Evolutionary conservation across 2,113 vertebrate genomes (phyloP).

Genomic region (Campylorhamphus procurvoides): DNA sequence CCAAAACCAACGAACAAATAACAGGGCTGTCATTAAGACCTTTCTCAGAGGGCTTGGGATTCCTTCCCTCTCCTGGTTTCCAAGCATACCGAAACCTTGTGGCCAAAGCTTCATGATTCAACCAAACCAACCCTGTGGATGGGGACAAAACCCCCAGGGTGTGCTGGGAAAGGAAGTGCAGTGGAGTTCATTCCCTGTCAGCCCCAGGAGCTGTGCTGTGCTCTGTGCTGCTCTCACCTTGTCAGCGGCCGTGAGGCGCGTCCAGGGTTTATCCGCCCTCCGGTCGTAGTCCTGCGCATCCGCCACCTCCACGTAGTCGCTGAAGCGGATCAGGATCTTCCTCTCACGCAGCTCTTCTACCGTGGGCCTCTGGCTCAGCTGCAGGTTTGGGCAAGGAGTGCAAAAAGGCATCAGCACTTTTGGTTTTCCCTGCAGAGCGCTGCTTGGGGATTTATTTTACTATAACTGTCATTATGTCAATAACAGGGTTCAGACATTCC

Average conservation of each 20-base stretch:
- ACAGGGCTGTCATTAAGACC: neutral
- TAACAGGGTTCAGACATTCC: neutral
- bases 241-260: slow-evolving; percentile 94
- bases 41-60: neutral
- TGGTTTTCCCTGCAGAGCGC: neutral
- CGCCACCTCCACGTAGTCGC: slow-evolving; percentile 97
- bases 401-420: neutral
- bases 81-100: neutral
- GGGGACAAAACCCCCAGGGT: neutral
- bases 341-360: slow-evolving; percentile 95
- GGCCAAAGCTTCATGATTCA: neutral
- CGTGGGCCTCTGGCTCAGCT: slow-evolving; percentile 97
- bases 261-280: slow-evolving; percentile 97
- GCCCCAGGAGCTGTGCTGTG: too few species aligned
- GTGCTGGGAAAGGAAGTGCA: neutral
- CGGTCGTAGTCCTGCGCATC: slow-evolving; percentile 97
- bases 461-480: rapidly evolving
- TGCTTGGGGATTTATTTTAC: neutral
- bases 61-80: neutral
- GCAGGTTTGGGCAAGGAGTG: neutral
- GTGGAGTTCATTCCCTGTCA: neutral
- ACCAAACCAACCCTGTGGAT: neutral
- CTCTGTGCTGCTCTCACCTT: slow-evolving; percentile 78
- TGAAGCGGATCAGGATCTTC: slow-evolving; percentile 97
- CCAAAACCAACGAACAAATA: neutral